Evolutionary conservation across 2,797 vertebrate species (phyloP).

Genomic region (Falco novaeseelandiae): DNA sequence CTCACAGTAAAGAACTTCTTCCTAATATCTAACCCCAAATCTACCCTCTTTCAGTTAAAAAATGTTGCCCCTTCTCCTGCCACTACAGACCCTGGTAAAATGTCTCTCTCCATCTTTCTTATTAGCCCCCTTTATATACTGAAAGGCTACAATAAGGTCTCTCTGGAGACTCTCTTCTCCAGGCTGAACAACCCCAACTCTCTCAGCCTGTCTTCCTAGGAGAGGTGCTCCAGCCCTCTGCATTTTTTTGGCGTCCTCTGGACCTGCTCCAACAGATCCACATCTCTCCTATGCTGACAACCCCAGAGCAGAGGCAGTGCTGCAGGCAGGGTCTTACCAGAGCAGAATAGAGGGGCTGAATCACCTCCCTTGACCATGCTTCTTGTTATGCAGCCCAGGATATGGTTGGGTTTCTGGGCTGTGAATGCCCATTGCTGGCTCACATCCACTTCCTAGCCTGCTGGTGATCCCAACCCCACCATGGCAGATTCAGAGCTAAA

Average conservation of each 20-base stretch:
- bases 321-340: not conserved
- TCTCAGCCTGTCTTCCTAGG: no score
- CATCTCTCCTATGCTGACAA: not conserved
- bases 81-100: no score
- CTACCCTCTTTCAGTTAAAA: not conserved
- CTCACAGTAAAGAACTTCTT: not conserved
- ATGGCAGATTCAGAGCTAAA: not conserved
- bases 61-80: not conserved
- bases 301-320: not conserved
- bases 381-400: no score
- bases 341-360: no score
- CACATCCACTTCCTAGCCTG: not conserved
- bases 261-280: not conserved
- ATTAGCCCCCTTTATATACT: no score
- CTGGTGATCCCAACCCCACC: not conserved
- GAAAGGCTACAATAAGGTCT: no score
- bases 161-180: no score
- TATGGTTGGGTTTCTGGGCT: no score
- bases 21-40: accelerated
- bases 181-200: no score
- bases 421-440: no score
- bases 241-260: not conserved
- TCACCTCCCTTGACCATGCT: no score
- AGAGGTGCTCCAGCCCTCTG: not conserved
- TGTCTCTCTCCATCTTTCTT: no score